These are phyloP conservation scores for Percopsis omiscomaycus DNA, from an alignment of 2,797 vertebrate genomes.

Conservation along the genomic window DNA sequence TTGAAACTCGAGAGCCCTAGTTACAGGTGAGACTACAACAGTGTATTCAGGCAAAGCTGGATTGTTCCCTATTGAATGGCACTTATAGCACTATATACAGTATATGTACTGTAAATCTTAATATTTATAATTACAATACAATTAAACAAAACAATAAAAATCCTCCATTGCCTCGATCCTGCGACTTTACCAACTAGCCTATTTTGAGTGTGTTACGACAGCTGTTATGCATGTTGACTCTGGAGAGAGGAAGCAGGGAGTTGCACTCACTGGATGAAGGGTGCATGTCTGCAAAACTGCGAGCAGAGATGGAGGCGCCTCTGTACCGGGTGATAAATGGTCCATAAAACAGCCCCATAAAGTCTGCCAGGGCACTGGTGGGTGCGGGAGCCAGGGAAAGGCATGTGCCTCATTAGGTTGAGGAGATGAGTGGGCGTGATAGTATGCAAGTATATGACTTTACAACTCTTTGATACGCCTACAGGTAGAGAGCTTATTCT, in stretches of 20 bases:
- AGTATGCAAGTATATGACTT: conserved; percentile 57
- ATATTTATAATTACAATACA: too few relatives aligned
- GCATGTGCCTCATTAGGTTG: conserved; percentile 75
- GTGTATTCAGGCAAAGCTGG: conserved; percentile 11
- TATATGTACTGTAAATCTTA: too few relatives aligned
- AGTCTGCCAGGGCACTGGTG: conserved; percentile 35
- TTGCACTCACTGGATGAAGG: conserved; percentile 44
- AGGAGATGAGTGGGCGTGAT: conserved; percentile 66
- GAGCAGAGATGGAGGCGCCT: conserved; percentile 42
- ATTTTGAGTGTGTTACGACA: not conserved
- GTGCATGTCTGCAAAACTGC: conserved; percentile 38
- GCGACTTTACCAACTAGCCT: too few relatives aligned
- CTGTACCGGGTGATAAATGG: conserved; percentile 44
- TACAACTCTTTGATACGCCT: conserved; percentile 66
- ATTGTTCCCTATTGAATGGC: not conserved
- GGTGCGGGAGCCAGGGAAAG: conserved; percentile 48
- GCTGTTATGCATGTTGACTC: not conserved
- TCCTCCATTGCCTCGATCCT: too few relatives aligned
- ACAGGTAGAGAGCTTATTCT: conserved; percentile 69
- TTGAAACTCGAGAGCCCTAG: too few relatives aligned
- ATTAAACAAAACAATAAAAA: too few relatives aligned
- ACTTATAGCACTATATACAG: too few relatives aligned
- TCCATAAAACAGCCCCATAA: conserved; percentile 44
- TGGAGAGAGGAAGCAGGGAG: conserved; percentile 26
- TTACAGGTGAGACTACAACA: too few relatives aligned